phyloP scores from a whole-genome alignment of 2,888 invertebrate genomes.

The Tetragonula carbonaria region DNA sequence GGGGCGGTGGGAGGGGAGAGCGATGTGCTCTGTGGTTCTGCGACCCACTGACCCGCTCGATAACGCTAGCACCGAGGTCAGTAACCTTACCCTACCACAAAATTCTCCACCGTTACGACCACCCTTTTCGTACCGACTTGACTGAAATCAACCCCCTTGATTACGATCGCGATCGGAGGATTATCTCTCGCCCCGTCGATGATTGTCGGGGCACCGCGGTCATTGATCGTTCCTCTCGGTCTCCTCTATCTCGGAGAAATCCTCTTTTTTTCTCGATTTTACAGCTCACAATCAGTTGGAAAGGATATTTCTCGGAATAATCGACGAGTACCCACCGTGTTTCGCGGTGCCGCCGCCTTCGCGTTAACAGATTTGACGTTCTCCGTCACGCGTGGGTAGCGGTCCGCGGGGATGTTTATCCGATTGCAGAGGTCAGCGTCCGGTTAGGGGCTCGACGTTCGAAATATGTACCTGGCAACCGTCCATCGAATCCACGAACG shows the following conservation, averaged over 20 bases:
- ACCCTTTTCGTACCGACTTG: slow-evolving; percentile 35
- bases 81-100: slow-evolving; percentile 80
- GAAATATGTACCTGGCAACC: slow-evolving; percentile 50
- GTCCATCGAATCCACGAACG: slow-evolving; percentile 41
- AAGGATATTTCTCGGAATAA: background rate
- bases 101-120: slow-evolving; percentile 67
- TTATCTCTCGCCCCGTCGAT: background rate
- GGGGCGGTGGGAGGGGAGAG: slow-evolving; percentile 66
- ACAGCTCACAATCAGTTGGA: background rate
- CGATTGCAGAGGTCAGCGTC: slow-evolving; percentile 44
- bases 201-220: background rate
- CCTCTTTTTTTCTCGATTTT: background rate
- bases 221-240: background rate
- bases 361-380: background rate
- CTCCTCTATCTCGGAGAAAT: background rate
- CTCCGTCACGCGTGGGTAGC: background rate
- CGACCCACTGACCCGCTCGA: slow-evolving; percentile 88
- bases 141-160: slow-evolving; percentile 35
- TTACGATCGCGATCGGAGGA: slow-evolving; percentile 6
- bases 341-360: too few species aligned
- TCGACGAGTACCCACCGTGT: too few species aligned
- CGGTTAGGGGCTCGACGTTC: slow-evolving; percentile 45
- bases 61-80: slow-evolving; percentile 83
- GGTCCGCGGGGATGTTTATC: slow-evolving; percentile 33
- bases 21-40: slow-evolving; percentile 85